These are phyloP conservation scores for Desmophyllum pertusum DNA, from an alignment of 92 coral and sea anemone species.

Conservation along the genomic window DNA sequence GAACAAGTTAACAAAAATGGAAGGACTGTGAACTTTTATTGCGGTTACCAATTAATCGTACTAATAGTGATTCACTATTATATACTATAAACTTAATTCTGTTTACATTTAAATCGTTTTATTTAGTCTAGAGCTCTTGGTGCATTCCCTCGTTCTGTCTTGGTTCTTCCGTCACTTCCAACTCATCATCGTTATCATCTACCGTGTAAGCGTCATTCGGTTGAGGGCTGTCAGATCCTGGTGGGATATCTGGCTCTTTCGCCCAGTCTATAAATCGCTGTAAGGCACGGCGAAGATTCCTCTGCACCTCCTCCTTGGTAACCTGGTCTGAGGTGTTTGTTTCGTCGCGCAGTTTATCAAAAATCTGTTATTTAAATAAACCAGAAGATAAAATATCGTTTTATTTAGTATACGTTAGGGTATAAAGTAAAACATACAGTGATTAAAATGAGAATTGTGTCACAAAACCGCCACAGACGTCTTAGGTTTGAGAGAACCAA, in stretches of 20 bases:
- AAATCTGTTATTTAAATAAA: not conserved
- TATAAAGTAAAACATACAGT: too few species aligned
- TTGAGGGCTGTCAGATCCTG: constrained; percentile 57
- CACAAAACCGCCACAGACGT: too few species aligned
- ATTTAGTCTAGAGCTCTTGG: constrained; percentile 16
- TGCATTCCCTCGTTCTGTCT: not conserved
- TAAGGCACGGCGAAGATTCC: constrained; percentile 29
- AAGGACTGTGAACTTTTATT: too few species aligned
- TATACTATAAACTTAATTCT: not conserved
- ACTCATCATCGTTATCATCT: not conserved
- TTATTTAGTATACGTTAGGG: too few species aligned
- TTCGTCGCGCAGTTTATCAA: constrained; percentile 36
- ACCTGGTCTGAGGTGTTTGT: constrained; percentile 16
- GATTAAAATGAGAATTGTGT: too few species aligned
- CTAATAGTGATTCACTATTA: too few species aligned
- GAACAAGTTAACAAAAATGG: too few species aligned
- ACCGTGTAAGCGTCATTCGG: constrained; percentile 56
- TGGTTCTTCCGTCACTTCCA: constrained; percentile 9
- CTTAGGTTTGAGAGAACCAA: too few species aligned
- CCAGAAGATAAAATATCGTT: not conserved
- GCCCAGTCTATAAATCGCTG: constrained; percentile 35
- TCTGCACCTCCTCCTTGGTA: constrained; percentile 26
- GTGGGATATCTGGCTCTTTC: constrained; percentile 44
- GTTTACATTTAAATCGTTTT: not conserved
- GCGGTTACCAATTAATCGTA: too few species aligned